Base-by-base conservation (phyloP, 2,888 invertebrate species). In the Drosophila dives region DNA sequence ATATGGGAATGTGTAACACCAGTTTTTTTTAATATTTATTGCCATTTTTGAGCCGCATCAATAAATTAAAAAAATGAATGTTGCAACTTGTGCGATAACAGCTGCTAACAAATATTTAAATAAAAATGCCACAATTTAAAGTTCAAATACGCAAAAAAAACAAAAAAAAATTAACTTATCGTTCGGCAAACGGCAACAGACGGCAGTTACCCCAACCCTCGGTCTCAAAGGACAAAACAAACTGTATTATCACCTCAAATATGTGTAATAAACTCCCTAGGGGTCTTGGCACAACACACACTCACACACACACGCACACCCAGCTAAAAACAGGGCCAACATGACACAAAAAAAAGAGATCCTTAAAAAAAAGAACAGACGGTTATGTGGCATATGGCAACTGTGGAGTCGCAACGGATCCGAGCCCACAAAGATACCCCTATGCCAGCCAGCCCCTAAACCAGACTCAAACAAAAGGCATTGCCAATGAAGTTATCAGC, bases 221-320 rank as follows among this genome's bases (percentile, higher is more conserved):
- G 59, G 29, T 48, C 67, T 66, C 59, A 36, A 29, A 63, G 64
- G 76, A 58, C 70, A 65, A 64, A 70, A 69, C 73, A 71, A 83
- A 88, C 86, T 81, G 85, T 77, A 89, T 86, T 86, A 86, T 90
- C 86, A 86, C 86, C 86, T 86, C 85, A 90, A 86, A 86, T 90
- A 84, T 90, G 89, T 90, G 82, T 90, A 90, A 89, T 89, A 86
- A 90, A 86, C 80, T 86, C 82, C 85, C 80, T 72, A 45, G 82
- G 80, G 90, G 59, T 62, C 49, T 61, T 65, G 73, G 80, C 82
- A 86, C 66, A 54, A 36, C 36, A 26, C 51, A 45, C 58, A 54
- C 51, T 34, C 58, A 50, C 50, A 49, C 38, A 45, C 70, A 55
- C 42, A 48, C 26, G 20, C 61, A 64, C 40, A 23, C 20, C 1